Evolutionary conservation across 2,113 vertebrate species (phyloP), one percentile per base, ranked within the genome.

Genomic region (Beaufortia kweichowensis): DNA sequence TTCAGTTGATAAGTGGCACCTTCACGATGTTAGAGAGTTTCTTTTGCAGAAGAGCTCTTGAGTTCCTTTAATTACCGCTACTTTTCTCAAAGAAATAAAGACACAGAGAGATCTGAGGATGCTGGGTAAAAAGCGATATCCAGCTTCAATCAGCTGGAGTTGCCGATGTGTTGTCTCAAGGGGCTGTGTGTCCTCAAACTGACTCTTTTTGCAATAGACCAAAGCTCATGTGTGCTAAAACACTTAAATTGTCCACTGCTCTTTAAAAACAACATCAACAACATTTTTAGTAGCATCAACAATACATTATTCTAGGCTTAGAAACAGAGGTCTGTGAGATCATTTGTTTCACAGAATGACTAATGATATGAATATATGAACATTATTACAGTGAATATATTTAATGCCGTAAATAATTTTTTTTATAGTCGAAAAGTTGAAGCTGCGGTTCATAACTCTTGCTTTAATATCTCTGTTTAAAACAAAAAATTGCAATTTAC

Each of bases 51-150:
- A 35, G 48, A 35, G 69, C 53, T 61, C 19, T 15, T 43, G 48
- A 35, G 69, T 31, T 61, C 19, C 17, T 43, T 10, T 60, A 35
- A 60, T 60, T 73, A 50, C 33, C 0, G 7, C 53, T 41, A 39
- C 15, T 72, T 72, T 59, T 72, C 33, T 72, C 55, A 28, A 41
- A 2, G 23, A 55, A 72, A 43, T 4, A 59, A 9, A 72, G 33
- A n/a, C 9, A 53, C 3, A 6, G 31, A 8, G 12, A n/a, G 35
- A 59, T 57, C 14, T 23, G 33, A 26, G 23, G 19, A 43, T 59
- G 33, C 26, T 41, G 24, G 21, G 31, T 57, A 59, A 41, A 59
- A 59, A 11, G 12, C 23, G 41, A 15, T 26, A 41, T 39, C 23
- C 24, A 59, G 21, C 24, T 28, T 28, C 26, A 28, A 59, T 59